These are phyloP conservation scores for Coelinius sp. DNA, from an alignment of 2,888 invertebrate genomes.

Conservation along the genomic window DNA sequence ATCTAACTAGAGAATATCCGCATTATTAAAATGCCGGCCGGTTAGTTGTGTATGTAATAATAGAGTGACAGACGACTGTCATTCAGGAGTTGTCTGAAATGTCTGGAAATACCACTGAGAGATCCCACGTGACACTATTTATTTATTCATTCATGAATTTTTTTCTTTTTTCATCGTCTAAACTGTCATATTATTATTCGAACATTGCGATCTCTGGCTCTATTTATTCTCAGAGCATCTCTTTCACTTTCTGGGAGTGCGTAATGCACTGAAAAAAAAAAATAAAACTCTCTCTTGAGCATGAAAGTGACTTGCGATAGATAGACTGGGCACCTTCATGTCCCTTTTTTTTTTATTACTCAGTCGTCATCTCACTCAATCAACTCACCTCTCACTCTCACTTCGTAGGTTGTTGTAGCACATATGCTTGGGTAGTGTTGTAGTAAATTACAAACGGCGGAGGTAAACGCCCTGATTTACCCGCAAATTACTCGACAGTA, in stretches of 20 bases:
- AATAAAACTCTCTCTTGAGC: neutral
- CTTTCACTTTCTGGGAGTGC: neutral
- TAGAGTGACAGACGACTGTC: slow-evolving; percentile 45
- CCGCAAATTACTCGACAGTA: slow-evolving; percentile 23
- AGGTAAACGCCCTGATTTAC: slow-evolving; percentile 4
- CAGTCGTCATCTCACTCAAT: neutral
- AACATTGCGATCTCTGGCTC: neutral
- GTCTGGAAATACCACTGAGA: neutral
- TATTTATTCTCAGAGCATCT: neutral
- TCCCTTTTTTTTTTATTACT: neutral
- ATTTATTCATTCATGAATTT: neutral
- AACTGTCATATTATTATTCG: too few relatives aligned
- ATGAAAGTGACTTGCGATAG: slow-evolving; percentile 20
- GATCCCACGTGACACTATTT: slow-evolving; percentile 26
- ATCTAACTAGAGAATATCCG: neutral
- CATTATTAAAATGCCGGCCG: neutral
- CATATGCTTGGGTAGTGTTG: neutral
- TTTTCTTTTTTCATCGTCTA: neutral
- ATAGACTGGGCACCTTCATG: neutral
- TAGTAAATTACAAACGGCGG: slow-evolving; percentile 3
- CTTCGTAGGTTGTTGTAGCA: neutral
- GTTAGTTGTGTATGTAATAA: slow-evolving; percentile 11
- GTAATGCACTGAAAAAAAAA: neutral
- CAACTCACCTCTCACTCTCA: neutral
- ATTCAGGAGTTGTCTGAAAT: slow-evolving; percentile 27